A percentile compares a stretch with the other conserved stretches of the same genome.
Conservation (phyloP, 2,113 vertebrate species). For the Pterocles orientalis region DNA sequence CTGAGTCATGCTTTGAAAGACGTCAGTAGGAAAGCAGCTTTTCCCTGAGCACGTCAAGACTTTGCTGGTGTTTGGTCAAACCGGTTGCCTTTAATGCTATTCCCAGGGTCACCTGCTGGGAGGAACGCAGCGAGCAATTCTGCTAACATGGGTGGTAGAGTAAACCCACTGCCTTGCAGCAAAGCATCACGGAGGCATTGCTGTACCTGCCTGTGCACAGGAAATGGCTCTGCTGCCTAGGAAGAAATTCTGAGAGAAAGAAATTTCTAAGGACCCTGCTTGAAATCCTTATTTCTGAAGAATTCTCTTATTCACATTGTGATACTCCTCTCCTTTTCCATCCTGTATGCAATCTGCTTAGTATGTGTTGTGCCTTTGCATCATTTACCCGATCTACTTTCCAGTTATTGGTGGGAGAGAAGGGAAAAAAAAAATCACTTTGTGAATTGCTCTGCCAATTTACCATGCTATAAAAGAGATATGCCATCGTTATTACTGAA, state of each 20-base stretch:
- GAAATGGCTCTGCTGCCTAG: background rate
- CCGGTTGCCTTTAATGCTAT: background rate
- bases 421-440: background rate
- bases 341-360: background rate
- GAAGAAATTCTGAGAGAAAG: background rate
- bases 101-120: background rate
- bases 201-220: background rate
- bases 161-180: background rate
- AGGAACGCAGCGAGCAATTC: background rate
- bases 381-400: background rate
- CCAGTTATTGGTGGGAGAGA: background rate
- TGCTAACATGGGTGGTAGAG: fast-evolving
- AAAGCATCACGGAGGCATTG: background rate
- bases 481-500: background rate
- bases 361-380: background rate
- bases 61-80: background rate
- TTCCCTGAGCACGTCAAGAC: background rate
- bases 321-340: background rate
- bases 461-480: background rate
- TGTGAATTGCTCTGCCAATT: background rate
- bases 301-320: background rate
- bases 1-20: background rate
- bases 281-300: background rate
- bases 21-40: background rate
- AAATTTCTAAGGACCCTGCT: background rate